Conservation (phyloP, 92 coral and sea anemone genomes). For the Chrysogorgia sp. region DNA sequence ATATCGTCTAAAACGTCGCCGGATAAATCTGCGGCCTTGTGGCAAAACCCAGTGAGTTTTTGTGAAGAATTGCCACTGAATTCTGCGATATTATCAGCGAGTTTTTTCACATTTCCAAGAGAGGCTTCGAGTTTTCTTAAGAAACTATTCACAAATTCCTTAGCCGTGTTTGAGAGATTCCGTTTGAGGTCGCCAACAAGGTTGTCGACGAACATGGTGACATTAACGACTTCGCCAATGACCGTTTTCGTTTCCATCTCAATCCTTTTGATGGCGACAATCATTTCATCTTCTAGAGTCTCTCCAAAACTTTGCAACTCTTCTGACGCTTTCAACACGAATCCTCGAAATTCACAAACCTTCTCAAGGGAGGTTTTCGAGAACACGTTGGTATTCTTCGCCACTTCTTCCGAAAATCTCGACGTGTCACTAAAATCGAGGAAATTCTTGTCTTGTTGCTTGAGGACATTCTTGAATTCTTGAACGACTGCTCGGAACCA, state of each 20-base stretch:
- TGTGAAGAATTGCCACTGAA: conserved; percentile 80
- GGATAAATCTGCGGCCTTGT: conserved; percentile 73
- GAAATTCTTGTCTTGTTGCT: conserved; percentile 65
- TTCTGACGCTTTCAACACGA: conserved; percentile 75
- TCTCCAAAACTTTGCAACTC: conserved; percentile 73
- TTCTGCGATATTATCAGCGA: conserved; percentile 75
- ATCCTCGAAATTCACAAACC: conserved; percentile 70
- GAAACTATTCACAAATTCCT: conserved; percentile 68
- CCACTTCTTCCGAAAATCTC: conserved; percentile 78
- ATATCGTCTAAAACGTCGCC: conserved; percentile 78
- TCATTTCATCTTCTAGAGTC: conserved; percentile 71
- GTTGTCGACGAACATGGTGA: conserved; percentile 77
- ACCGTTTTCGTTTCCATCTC: conserved; percentile 72
- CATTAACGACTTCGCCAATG: conserved; percentile 70
- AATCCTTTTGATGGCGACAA: conserved; percentile 63
- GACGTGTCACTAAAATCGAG: conserved; percentile 82
- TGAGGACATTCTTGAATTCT: conserved; percentile 57
- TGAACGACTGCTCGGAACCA: conserved; percentile 67
- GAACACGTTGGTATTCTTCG: conserved; percentile 61
- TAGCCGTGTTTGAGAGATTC: conserved; percentile 70
- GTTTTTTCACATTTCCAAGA: conserved; percentile 66
- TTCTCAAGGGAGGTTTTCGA: conserved; percentile 64
- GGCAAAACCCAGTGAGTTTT: conserved; percentile 75
- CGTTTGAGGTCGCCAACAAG: conserved; percentile 71
- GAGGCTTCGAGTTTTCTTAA: conserved; percentile 66